Percentiles rank a stretch among this genome's conserved stretches.
phyloP scores from a whole-genome alignment of 2,797 vertebrate genomes.

The Paratrypauchen microcephalus region DNA sequence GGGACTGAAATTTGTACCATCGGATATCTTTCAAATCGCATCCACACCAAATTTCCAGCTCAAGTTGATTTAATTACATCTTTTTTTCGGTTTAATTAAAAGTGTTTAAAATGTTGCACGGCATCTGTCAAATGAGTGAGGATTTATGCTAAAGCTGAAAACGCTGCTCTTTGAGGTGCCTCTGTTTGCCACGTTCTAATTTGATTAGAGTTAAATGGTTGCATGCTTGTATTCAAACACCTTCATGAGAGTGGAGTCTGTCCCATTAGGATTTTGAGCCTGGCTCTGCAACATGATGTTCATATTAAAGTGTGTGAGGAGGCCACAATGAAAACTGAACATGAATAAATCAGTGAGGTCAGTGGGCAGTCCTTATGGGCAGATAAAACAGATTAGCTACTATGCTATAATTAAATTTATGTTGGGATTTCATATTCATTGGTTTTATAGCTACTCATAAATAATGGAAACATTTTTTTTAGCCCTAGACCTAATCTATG shows the following conservation, averaged over 20 bases:
- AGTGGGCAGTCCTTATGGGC: background rate
- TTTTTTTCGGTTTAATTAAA: conserved; percentile 45
- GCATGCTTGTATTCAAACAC: conserved; percentile 34
- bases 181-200: conserved; percentile 22
- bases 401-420: background rate
- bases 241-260: conserved; percentile 18
- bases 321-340: background rate
- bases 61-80: conserved; percentile 19
- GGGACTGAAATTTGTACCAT: conserved; percentile 21
- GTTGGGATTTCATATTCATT: background rate
- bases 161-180: conserved; percentile 25
- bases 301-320: conserved; percentile 22
- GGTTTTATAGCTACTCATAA: background rate
- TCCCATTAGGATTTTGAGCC: conserved; percentile 12
- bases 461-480: background rate
- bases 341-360: background rate
- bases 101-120: conserved; percentile 42
- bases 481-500: too few relatives aligned
- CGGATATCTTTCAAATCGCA: conserved; percentile 16
- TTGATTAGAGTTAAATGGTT: conserved; percentile 53
- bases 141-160: conserved; percentile 37
- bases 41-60: conserved; percentile 23
- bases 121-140: conserved; percentile 45
- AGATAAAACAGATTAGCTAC: background rate
- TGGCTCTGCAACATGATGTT: conserved; percentile 18